A percentile compares a stretch with the other conserved stretches of the same genome.
Evolutionary conservation across 2,888 invertebrate species (phyloP).

Genomic region (Ommatoiulus sabulosus): DNA sequence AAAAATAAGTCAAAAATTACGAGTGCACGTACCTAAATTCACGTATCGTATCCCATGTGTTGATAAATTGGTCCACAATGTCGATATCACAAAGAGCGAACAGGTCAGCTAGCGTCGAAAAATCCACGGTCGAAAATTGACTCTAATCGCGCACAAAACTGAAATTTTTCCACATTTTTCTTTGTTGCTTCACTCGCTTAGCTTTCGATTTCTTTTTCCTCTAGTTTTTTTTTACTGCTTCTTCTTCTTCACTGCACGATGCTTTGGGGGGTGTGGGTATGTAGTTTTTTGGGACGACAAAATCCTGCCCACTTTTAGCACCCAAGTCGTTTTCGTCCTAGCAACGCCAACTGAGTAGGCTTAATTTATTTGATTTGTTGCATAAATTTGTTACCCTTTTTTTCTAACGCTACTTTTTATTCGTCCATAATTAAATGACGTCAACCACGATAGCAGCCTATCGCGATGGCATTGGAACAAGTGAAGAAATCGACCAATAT

Average conservation of each 20-base stretch:
- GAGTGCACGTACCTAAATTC: too few relatives aligned
- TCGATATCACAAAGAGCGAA: too few relatives aligned
- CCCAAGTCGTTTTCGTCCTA: conserved; percentile 37
- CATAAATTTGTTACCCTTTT: conserved; percentile 57
- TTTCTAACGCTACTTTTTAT: conserved; percentile 57
- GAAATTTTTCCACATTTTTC: conserved; percentile 2
- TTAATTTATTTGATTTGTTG: conserved; percentile 57
- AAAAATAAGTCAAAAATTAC: too few relatives aligned
- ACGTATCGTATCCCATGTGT: too few relatives aligned
- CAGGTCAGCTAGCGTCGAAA: too few relatives aligned
- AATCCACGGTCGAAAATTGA: too few relatives aligned
- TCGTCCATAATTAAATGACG: conserved; percentile 57
- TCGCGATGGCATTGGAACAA: conserved; percentile 23
- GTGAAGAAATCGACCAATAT: neutral
- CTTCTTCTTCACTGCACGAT: too few relatives aligned
- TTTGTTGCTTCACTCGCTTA: neutral
- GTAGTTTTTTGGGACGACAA: too few relatives aligned
- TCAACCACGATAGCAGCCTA: conserved; percentile 47
- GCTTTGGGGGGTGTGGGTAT: too few relatives aligned
- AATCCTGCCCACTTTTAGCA: conserved; percentile 21
- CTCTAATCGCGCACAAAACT: too few relatives aligned
- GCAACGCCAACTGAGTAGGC: conserved; percentile 43
- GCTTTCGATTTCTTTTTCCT: conserved; percentile 35
- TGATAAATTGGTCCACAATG: too few relatives aligned
- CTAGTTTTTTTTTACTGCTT: too few relatives aligned